A percentile compares a stretch with the other conserved stretches of the same genome.
These are phyloP conservation scores for Spicauda simplicius DNA, from an alignment of 2,888 invertebrate species.

Conservation along the genomic window DNA sequence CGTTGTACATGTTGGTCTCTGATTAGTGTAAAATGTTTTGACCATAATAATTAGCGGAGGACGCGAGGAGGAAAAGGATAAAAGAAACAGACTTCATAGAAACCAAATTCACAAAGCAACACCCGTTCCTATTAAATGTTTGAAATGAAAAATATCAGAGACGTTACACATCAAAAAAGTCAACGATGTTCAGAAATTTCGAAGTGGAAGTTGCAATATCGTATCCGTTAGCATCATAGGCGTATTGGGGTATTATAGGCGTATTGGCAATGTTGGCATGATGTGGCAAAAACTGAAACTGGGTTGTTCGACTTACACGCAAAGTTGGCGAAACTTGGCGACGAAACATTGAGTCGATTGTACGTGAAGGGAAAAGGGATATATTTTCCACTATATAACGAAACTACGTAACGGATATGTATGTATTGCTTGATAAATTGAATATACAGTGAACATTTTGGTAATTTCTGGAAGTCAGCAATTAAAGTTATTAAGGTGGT, in stretches of 20 bases:
- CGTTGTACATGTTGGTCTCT: too few species aligned
- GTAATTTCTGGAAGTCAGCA: too few species aligned
- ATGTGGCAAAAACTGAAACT: constrained; percentile 14
- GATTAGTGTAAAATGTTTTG: too few species aligned
- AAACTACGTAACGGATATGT: background rate
- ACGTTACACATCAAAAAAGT: background rate
- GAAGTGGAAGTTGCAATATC: background rate
- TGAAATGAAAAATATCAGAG: background rate
- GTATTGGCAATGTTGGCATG: background rate
- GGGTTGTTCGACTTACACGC: constrained; percentile 2
- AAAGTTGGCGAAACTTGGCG: background rate
- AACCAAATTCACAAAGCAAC: too few species aligned
- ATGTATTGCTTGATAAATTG: background rate
- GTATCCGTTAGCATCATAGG: background rate
- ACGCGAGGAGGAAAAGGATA: too few species aligned
- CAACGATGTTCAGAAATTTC: background rate
- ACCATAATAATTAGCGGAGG: too few species aligned
- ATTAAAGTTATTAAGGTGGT: too few species aligned
- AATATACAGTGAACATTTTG: too few species aligned
- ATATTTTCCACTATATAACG: background rate
- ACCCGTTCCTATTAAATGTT: background rate
- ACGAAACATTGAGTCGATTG: background rate
- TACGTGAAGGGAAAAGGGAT: background rate
- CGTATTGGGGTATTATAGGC: background rate
- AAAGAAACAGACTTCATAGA: too few species aligned